Evolutionary conservation across 2,113 vertebrate genomes (phyloP), one percentile per base, ranked within the genome.

Genomic region (Pseudopodoces humilis): DNA sequence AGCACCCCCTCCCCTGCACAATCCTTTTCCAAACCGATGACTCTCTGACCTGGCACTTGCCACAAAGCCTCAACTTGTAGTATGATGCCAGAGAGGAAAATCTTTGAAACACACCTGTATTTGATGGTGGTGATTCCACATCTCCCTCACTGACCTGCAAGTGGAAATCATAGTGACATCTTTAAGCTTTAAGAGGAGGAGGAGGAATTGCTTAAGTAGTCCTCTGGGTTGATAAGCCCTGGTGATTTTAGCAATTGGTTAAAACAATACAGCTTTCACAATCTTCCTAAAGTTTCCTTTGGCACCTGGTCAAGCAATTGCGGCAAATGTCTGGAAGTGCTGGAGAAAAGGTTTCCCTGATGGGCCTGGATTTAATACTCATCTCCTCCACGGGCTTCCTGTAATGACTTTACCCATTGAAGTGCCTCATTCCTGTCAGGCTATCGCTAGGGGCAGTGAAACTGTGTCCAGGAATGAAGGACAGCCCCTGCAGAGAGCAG

Each of bases 91-190:
- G 28, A 74, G 44, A 58, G 30, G 5, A 74, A 59, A 83, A 30
- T 56, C 28, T 60, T 83, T 14, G 37, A 46, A 84, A 72, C 44
- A 33, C 82, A 97, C 96, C 97, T 93, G 50, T 74, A 97, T 74
- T 69, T 96, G 25, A 43, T 92, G 83, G 17, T 98, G 92, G 27
- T 96, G 96, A 69, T 95, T 82, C 97, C 97, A 98, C 87, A 97
- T 63, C n/a, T 94, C 83, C 49, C 87, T 95, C 83, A 96, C 91
- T 22, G 97, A 97, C 39, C 97, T 98, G 88, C 76, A 95, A 65
- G 53, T 69, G n/a, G 64, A 86, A 94, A 91, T 35, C 1, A 9
- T 5, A 68, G 43, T 27, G 72, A 88, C 4, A 5, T 30, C 59
- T 92, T 71, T 67, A 53, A 70, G 16, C 41, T 82, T 35, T 56